These are phyloP conservation scores for Nematostella vectensis DNA, from an alignment of 92 coral and sea anemone genomes.

Conservation along the genomic window DNA sequence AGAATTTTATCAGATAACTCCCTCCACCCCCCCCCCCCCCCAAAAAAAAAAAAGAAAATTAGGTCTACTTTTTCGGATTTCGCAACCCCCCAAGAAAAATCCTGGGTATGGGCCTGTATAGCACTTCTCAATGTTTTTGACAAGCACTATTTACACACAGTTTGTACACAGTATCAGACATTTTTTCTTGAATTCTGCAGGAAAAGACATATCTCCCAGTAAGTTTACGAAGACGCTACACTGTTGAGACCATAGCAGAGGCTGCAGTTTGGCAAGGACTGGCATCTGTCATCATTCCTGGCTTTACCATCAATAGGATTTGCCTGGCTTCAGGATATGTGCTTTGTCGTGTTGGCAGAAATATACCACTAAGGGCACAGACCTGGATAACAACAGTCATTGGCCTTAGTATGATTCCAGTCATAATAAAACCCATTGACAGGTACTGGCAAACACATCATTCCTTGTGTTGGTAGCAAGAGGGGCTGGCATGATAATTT, in stretches of 20 bases:
- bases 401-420: constrained; percentile 79
- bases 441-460: constrained; percentile 54
- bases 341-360: constrained; percentile 37
- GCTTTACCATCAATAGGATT: constrained; percentile 92
- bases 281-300: constrained; percentile 93
- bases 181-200: constrained; percentile 17
- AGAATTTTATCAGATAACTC: too few relatives aligned
- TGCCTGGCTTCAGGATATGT: constrained; percentile 63
- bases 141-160: too few relatives aligned
- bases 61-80: too few relatives aligned
- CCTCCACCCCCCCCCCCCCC: too few relatives aligned
- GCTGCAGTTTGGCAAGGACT: constrained; percentile 98
- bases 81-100: too few relatives aligned
- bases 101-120: too few relatives aligned
- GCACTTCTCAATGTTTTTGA: too few relatives aligned
- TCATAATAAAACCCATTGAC: constrained; percentile 97
- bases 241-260: constrained; percentile 69
- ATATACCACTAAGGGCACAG: constrained; percentile 57
- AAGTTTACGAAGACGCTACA: constrained; percentile 39
- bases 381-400: constrained; percentile 76
- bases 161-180: too few relatives aligned
- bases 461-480: too few relatives aligned
- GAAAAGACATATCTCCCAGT: constrained; percentile 38
- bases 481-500: too few relatives aligned
- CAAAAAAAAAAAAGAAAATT: too few relatives aligned